Percentiles rank a stretch among this genome's conserved stretches.
These are phyloP conservation scores for Beroe ovata DNA, from an alignment of 37 sponge, comb jelly and placozoan genomes.

Conservation along the genomic window DNA sequence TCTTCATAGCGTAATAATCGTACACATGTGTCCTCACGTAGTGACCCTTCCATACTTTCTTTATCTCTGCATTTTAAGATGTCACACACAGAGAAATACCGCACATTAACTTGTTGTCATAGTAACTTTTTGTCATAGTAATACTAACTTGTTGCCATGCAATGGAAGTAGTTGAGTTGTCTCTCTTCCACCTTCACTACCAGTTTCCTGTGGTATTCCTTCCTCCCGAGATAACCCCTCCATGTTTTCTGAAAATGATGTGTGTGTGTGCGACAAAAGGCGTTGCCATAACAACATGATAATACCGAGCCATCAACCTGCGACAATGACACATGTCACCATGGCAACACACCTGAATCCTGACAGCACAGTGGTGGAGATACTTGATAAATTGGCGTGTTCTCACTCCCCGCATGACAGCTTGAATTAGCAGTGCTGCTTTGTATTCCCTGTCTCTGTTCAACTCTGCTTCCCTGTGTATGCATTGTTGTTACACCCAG, in stretches of 20 bases:
- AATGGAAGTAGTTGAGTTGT: constrained; percentile 17
- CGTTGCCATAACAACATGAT: too few relatives aligned
- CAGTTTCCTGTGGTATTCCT: constrained; percentile 30
- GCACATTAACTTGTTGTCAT: too few relatives aligned
- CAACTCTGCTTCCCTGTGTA: constrained; percentile 61
- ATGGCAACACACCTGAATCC: constrained; percentile 32
- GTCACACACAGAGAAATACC: too few relatives aligned
- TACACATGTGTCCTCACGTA: constrained; percentile 44
- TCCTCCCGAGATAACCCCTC: constrained; percentile 57
- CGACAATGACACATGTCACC: neutral
- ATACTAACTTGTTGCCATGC: constrained; percentile 54
- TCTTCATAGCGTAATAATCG: constrained; percentile 64
- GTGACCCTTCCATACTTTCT: constrained; percentile 64
- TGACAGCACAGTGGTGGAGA: constrained; percentile 47
- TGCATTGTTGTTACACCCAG: too few relatives aligned
- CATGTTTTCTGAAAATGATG: constrained; percentile 35
- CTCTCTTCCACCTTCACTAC: constrained; percentile 27
- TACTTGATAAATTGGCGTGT: constrained; percentile 49
- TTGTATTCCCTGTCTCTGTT: constrained; percentile 42
- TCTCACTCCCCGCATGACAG: constrained; percentile 60
- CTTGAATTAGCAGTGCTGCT: constrained; percentile 41
- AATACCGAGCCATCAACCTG: too few relatives aligned
- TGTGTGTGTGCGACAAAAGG: too few relatives aligned
- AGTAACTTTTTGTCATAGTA: too few relatives aligned
- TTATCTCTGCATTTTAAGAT: constrained; percentile 24